Evolutionary conservation across 2,113 vertebrate species (phyloP).

Genomic region (Dasypus novemcinctus): DNA sequence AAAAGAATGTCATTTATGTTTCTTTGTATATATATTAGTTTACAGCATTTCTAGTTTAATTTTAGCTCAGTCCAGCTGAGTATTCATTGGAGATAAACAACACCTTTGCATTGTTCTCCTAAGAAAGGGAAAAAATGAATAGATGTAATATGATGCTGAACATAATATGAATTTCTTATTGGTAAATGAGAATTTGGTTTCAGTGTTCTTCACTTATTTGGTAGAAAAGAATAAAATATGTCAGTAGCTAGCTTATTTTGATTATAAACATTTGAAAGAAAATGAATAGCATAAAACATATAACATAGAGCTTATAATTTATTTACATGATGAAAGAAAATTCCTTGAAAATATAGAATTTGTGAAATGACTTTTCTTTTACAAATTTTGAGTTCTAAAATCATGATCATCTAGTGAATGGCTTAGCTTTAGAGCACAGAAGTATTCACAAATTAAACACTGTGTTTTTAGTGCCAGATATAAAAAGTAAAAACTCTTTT

Average conservation of each 20-base stretch:
- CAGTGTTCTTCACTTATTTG: not conserved
- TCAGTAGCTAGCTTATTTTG: not conserved
- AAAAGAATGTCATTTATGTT: not conserved
- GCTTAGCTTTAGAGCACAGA: slow-evolving; percentile 26
- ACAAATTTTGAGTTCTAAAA: slow-evolving; percentile 36
- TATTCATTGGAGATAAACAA: not conserved
- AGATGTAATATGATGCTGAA: not conserved
- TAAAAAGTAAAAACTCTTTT: slow-evolving; percentile 5
- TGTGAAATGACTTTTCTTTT: slow-evolving; percentile 8
- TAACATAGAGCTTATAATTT: slow-evolving; percentile 14
- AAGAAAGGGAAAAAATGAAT: not conserved
- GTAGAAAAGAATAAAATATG: not conserved
- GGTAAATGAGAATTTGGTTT: slow-evolving; percentile 45
- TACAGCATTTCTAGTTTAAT: slow-evolving; percentile 9
- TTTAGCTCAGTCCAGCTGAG: slow-evolving; percentile 15
- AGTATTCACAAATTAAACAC: slow-evolving; percentile 14
- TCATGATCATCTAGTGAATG: not conserved
- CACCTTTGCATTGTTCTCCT: not conserved
- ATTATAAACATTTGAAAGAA: slow-evolving; percentile 38
- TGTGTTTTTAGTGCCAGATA: slow-evolving; percentile 27
- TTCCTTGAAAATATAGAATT: slow-evolving; percentile 24
- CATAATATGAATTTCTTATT: slow-evolving; percentile 11
- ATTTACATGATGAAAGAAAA: not conserved
- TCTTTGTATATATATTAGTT: slow-evolving; percentile 27
- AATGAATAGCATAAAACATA: not conserved